phyloP scores from a whole-genome alignment of 64 coral and sea anemone species.

The Montipora foliosa region DNA sequence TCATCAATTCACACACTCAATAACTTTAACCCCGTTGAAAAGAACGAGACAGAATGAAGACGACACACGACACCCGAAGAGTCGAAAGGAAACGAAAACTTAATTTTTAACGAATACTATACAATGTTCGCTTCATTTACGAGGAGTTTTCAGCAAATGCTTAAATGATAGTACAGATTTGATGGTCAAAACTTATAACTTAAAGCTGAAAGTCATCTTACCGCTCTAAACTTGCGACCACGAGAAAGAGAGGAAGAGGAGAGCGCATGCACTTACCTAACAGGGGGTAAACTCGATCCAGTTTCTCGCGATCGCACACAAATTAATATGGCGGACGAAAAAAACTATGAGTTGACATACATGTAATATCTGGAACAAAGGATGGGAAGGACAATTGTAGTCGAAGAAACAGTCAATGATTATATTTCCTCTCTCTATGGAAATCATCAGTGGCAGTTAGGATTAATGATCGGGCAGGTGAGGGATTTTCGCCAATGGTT shows the following conservation, averaged over 20 bases:
- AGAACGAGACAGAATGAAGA: no score
- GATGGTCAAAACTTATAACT: no score
- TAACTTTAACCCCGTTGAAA: no score
- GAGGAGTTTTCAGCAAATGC: no score
- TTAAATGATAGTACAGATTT: no score
- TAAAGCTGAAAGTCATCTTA: neutral
- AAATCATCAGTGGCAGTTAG: conserved; percentile 71
- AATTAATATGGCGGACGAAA: conserved; percentile 60
- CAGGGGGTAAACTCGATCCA: conserved; percentile 57
- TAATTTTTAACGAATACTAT: no score
- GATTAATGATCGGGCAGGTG: conserved; percentile 90
- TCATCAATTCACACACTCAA: no score
- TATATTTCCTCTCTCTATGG: conserved; percentile 88
- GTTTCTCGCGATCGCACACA: neutral
- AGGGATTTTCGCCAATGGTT: neutral
- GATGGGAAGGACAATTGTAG: conserved; percentile 88
- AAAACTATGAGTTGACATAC: neutral
- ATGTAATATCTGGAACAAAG: neutral
- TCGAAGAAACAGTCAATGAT: conserved; percentile 78
- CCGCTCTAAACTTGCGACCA: conserved; percentile 47
- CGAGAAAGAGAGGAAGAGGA: conserved; percentile 69
- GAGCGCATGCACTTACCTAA: conserved; percentile 17
- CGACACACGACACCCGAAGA: no score
- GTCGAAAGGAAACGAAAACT: no score
- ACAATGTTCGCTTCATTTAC: no score